phyloP scores from a whole-genome alignment of 92 coral and sea anemone genomes.

The Bergia puertoricense region DNA sequence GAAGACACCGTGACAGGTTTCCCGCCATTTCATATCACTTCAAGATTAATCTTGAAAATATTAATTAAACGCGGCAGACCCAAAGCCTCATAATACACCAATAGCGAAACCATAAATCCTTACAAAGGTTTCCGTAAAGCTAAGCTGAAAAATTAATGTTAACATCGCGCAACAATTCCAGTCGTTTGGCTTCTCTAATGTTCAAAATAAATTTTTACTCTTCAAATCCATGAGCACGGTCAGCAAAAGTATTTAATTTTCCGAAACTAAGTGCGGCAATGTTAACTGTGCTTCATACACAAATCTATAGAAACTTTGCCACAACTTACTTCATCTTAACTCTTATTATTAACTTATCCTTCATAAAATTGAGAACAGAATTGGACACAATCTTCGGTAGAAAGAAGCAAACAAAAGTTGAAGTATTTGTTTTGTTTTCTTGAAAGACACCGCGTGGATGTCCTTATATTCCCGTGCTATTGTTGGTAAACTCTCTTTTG shows the following conservation, averaged over 20 bases:
- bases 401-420: background rate
- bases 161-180: background rate
- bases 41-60: conserved; percentile 25
- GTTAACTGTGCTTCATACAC: background rate
- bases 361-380: background rate
- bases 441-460: conserved; percentile 10
- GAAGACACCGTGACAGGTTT: background rate
- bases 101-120: background rate
- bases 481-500: background rate
- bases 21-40: conserved; percentile 30
- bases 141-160: background rate
- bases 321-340: background rate
- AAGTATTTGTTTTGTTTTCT: conserved; percentile 25
- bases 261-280: background rate
- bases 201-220: background rate
- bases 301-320: background rate
- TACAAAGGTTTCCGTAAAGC: conserved; percentile 6
- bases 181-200: background rate
- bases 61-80: conserved; percentile 33
- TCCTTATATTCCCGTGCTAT: background rate
- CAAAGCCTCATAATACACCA: conserved; percentile 6
- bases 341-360: background rate
- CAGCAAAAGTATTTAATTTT: background rate
- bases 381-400: background rate
- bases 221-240: background rate